Base-by-base conservation (phyloP, 2,113 vertebrate genomes). In the Stomatorhinus ivindoensis region DNA sequence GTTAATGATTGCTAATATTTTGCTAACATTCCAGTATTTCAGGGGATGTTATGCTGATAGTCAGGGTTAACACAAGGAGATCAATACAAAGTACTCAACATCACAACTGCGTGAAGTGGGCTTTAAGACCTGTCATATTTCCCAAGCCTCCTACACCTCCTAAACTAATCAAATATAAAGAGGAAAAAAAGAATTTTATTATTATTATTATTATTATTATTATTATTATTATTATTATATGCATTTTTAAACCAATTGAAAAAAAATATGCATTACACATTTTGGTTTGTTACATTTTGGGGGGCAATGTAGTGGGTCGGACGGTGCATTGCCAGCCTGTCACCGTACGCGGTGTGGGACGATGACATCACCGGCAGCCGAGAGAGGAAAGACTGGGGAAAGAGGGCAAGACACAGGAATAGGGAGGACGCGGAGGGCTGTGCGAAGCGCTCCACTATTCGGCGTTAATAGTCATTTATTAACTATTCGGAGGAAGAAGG, bases 321-420 rank as follows among this genome's bases (percentile, higher is more conserved):
- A 80, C 31, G 73, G 73, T 42, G 73, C 31, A 8, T 19, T 39
- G 35, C 35, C 73, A 27, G 73, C 73, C 73, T 6, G 35, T 80
- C 35, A 80, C 73, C 73, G 35, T 46, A n/a, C 39, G 19, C 31
- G 19, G 46, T 82, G 69, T 80, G 88, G 44, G 27, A 55, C 87
- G 88, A 61, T 87, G 89, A 93, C 90, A 92, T 94, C 92, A 94
- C 13, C 88, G 46, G 92, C 89, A 92, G 9, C 92, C 92, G 90
- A 90, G 87, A 89, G 73, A 82, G 90, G 90, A 27, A 87, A 93
- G 93, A 86, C 27, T 88, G 55, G 48, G 31, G 47, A 53, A 44
- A 92, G 92, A 88, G 89, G 50, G 89, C 82, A 27, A 58, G 84
- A 53, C 55, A 42, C 58, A 53, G 53, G 51, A 58, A 88, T 86